Base-by-base conservation (phyloP, 1,140 invertebrate species). In the Triops longicaudatus region DNA sequence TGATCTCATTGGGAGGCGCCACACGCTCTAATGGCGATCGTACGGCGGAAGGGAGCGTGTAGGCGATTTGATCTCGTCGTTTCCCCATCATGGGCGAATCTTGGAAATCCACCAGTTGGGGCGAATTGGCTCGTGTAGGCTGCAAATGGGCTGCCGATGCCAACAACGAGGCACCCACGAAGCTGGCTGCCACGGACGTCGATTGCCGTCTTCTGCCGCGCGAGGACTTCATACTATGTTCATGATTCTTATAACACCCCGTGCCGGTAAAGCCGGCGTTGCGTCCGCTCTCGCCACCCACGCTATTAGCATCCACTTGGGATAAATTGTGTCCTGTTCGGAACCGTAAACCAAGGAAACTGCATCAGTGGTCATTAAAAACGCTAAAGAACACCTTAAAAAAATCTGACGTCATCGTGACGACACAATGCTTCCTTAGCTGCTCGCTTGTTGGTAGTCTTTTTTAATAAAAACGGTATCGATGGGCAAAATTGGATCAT, bases 231-330 rank as follows among this genome's bases (percentile, higher is more conserved):
- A 84, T 79, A 79, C 87, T 87, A 84, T 93, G 91, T 80, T 95
- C 93, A 84, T 92, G 93, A 83, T 93, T 93, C 83, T 90, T 89
- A 85, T 92, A 95, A 85, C 93, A 95, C 74, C 93, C 93, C 26
- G 90, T 87, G 12, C 90, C 91, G 12, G 91, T 91, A 81, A 90
- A 88, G 6, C 91, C 88, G 73, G 89, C 90, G 79, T 90, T 89
- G 73, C 88, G 85, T 41, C 88, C 87, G 72, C 89, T 89, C 80
- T 94, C 93, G 75, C 92, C 93, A 1, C 83, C 85, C 76, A 93
- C 89, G 83, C 92, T 94, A 86, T 91, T 93, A 78, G 90, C 92
- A 83, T 96, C 94, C 80, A 89, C 91, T 84, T 93, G 91, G 81
- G 93, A 93, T 88, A 94, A 88, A 87, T 94, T 94, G 88, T 95